Evolutionary conservation across 2,888 invertebrate species (phyloP).

Genomic region (Baccha elongata): DNA sequence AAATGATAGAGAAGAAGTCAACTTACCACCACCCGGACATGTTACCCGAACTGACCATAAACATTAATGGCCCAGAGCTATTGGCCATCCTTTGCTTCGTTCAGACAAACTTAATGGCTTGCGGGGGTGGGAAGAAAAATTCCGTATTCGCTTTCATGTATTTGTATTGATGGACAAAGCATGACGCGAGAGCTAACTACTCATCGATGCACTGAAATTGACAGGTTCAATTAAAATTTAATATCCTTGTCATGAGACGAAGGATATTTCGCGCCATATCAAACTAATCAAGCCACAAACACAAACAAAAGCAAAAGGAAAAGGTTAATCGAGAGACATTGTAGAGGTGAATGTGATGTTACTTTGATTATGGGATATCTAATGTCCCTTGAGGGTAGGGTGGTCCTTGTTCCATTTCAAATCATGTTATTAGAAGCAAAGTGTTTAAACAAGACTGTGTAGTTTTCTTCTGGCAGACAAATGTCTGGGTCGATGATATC

Average conservation of each 20-base stretch:
- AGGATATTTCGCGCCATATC: neutral
- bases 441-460: neutral
- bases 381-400: neutral
- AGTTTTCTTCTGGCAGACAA: neutral
- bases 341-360: neutral
- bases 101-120: neutral
- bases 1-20: slow-evolving; percentile 9
- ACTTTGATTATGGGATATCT: neutral
- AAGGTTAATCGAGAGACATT: neutral
- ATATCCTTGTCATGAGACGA: slow-evolving; percentile 26
- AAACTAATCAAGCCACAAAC: neutral
- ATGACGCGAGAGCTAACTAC: too few species aligned
- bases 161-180: slow-evolving; percentile 26
- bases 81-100: neutral
- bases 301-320: neutral
- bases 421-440: neutral
- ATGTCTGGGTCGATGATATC: slow-evolving; percentile 36
- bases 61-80: slow-evolving; percentile 2
- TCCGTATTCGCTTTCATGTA: slow-evolving; percentile 11
- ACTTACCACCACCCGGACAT: slow-evolving; percentile 2
- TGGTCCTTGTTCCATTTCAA: neutral
- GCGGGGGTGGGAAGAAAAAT: neutral
- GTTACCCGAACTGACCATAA: slow-evolving; percentile 3
- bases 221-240: slow-evolving; percentile 60
- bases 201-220: slow-evolving; percentile 42